These are phyloP conservation scores for Poeciliopsis paucimaculata DNA, from an alignment of 2,797 vertebrate species.

Conservation along the genomic window DNA sequence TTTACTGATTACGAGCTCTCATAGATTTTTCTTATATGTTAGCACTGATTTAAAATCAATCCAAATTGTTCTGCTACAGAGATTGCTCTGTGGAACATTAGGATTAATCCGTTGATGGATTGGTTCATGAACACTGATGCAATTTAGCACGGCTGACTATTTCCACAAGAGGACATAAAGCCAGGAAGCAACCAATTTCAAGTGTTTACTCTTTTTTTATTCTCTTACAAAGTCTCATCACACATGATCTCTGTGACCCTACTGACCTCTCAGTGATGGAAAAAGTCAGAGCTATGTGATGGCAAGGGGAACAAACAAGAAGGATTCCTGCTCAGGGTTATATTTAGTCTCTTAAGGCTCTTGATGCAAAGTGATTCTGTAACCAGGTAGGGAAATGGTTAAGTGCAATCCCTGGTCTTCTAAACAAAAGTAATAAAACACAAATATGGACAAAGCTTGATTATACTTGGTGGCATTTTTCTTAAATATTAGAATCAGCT, in stretches of 20 bases:
- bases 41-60: not conserved
- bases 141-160: not conserved
- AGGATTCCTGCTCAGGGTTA: slow-evolving; percentile 15
- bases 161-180: slow-evolving; percentile 4
- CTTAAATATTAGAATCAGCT: too few relatives aligned
- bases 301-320: slow-evolving; percentile 49
- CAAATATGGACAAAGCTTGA: too few relatives aligned
- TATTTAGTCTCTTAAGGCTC: slow-evolving; percentile 12
- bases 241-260: slow-evolving; percentile 21
- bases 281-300: slow-evolving; percentile 8
- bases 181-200: slow-evolving; percentile 20
- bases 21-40: not conserved
- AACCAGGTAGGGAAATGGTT: slow-evolving; percentile 8
- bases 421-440: too few relatives aligned
- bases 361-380: slow-evolving; percentile 18
- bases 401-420: not conserved
- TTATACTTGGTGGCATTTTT: too few relatives aligned
- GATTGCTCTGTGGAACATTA: not conserved
- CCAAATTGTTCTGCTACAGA: not conserved
- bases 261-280: slow-evolving; percentile 19
- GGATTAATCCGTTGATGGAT: not conserved
- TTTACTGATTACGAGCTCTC: not conserved
- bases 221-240: slow-evolving; percentile 25
- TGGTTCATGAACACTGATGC: not conserved
- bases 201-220: slow-evolving; percentile 14